Evolutionary conservation across 2,113 vertebrate genomes (phyloP).

Genomic region (Erythrocebus patas): DNA sequence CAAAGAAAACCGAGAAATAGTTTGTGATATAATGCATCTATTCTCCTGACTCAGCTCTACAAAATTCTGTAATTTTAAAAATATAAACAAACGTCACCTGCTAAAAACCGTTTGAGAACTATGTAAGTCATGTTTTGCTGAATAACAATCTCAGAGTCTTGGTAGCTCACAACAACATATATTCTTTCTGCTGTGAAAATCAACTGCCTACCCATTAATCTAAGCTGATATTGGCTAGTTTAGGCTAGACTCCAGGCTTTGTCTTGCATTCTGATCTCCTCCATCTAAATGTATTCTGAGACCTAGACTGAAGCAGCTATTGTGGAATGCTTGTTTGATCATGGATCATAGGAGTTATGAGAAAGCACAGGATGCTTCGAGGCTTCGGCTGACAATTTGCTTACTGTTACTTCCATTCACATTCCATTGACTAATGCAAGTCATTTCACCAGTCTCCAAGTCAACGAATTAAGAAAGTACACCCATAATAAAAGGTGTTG

Average conservation of each 20-base stretch:
- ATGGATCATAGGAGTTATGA: not conserved
- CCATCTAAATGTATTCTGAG: not conserved
- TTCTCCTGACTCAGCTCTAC: not conserved
- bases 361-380: not conserved
- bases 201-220: not conserved
- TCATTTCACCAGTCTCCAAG: not conserved
- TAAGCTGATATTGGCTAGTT: not conserved
- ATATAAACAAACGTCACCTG: not conserved
- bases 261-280: not conserved
- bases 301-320: not conserved
- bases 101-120: constrained; percentile 21
- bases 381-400: not conserved
- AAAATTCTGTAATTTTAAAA: not conserved
- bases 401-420: not conserved
- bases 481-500: not conserved
- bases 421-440: not conserved
- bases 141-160: not conserved
- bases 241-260: not conserved
- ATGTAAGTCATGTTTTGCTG: not conserved
- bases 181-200: not conserved
- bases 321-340: not conserved
- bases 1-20: not conserved
- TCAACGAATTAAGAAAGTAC: not conserved
- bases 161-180: not conserved
- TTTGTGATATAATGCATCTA: not conserved